These are phyloP conservation scores for Tetragonisca angustula DNA, from an alignment of 2,888 invertebrate species.

Conservation along the genomic window DNA sequence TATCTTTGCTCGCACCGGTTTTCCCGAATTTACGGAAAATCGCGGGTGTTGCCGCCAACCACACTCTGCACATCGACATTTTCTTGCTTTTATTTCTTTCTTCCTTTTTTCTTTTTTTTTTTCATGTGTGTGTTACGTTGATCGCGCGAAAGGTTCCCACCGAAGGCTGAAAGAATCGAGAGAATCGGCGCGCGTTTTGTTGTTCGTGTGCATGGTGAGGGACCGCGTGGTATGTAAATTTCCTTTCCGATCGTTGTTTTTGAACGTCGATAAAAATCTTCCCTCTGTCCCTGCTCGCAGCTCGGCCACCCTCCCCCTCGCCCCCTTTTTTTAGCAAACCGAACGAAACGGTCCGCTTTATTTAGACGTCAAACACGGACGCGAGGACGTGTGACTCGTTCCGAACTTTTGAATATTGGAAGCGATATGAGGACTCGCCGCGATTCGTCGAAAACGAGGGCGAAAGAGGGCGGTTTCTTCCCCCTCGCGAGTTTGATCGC, in stretches of 20 bases:
- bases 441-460: neutral
- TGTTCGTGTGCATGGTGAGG: neutral
- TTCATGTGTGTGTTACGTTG: no score
- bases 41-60: neutral
- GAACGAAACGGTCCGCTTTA: constrained; percentile 1
- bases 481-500: no score
- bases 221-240: neutral
- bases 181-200: neutral
- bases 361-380: constrained; percentile 8
- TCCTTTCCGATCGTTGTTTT: neutral
- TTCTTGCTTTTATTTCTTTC: constrained; percentile 21
- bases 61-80: neutral
- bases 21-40: constrained; percentile 24
- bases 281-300: neutral
- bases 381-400: neutral
- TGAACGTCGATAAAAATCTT: neutral
- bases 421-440: neutral
- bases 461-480: neutral
- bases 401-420: constrained; percentile 20
- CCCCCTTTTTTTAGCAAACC: neutral
- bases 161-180: neutral
- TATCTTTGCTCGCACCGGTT: neutral
- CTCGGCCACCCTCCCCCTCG: neutral
- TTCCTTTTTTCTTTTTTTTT: neutral
- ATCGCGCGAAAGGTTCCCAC: neutral